Conservation (phyloP, 2,797 vertebrate species). For the Cynopterus sphinx region DNA sequence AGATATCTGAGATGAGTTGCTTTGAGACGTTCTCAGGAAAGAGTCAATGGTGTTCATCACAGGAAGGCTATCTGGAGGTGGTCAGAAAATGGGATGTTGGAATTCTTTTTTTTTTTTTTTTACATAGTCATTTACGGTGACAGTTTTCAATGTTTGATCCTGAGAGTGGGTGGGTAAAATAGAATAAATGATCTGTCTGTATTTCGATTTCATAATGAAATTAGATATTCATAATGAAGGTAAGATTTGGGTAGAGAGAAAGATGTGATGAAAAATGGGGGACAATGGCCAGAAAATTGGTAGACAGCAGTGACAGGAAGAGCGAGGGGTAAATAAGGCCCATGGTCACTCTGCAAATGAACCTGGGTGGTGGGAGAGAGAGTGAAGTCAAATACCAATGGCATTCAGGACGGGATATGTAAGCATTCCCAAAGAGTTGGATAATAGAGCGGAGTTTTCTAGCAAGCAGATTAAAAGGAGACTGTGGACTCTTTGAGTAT, state of each 20-base stretch:
- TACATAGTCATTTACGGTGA: neutral
- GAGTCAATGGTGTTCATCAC: neutral
- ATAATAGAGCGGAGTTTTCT: neutral
- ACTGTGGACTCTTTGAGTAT: neutral
- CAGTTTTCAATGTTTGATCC: neutral
- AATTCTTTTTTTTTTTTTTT: too few relatives aligned
- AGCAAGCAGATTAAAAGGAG: neutral
- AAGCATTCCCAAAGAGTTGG: neutral
- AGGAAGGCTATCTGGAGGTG: neutral
- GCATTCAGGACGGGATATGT: too few relatives aligned
- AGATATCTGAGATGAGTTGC: neutral
- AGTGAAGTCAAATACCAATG: neutral
- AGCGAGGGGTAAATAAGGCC: too few relatives aligned
- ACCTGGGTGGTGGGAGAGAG: rapidly evolving
- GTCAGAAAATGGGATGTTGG: neutral
- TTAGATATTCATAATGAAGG: neutral
- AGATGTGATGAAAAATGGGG: neutral
- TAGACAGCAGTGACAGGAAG: neutral
- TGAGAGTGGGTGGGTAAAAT: neutral
- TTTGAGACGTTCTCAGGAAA: neutral
- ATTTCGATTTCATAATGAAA: neutral
- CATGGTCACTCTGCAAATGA: neutral
- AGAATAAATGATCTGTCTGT: neutral
- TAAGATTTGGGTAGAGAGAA: neutral
- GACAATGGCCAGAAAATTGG: neutral